Base-by-base conservation (phyloP, 1,140 invertebrate species). In the Monomorium pharaonis region DNA sequence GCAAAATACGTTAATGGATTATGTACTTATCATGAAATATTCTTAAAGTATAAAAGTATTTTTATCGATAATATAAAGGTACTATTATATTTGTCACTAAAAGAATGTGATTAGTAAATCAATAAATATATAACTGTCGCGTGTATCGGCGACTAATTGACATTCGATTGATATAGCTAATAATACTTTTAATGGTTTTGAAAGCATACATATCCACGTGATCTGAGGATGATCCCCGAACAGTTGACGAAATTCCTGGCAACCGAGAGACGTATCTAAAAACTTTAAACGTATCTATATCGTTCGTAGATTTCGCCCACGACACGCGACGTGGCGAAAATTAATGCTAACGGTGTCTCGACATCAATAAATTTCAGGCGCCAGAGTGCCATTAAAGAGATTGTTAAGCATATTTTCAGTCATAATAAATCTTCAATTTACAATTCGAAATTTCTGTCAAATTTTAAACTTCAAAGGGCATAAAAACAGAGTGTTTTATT, bases 241-340 rank as follows among this genome's bases (percentile, higher is more conserved):
- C 30, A 3, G 81, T 60, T 44, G 65, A 74, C 47, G 81, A 89
- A 80, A 85, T 85, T 47, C 58, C 54, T 89, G 88, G 88, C 88
- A 65, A 49, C 2, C 54, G 1, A 18, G n/a, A 42, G n/a, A 27
- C 58, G 69, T 75, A 72, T 42, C 30, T 70, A 4, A 44, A n/a
- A 60, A 37, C 51, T 85, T 77, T 60, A 44, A 30, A 16, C 63
- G 30, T n/a, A n/a, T n/a, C 4, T 74, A 33, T 58, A 77, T 27
- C 72, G 21, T 62, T n/a, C 60, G 30, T 33, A 44, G 37, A 54
- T 70, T 87, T 56, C 44, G 56, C 27, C 33, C 56, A 47, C 76
- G 30, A 12, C 3, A 56, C n/a, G 21, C 51, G 18, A 33, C 4
- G 75, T n/a, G n/a, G n/a, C n/a, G n/a, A n/a, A 67, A 51, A 78